These are phyloP conservation scores for Grammomys surdaster DNA, from an alignment of 2,113 vertebrate genomes.

Conservation along the genomic window DNA sequence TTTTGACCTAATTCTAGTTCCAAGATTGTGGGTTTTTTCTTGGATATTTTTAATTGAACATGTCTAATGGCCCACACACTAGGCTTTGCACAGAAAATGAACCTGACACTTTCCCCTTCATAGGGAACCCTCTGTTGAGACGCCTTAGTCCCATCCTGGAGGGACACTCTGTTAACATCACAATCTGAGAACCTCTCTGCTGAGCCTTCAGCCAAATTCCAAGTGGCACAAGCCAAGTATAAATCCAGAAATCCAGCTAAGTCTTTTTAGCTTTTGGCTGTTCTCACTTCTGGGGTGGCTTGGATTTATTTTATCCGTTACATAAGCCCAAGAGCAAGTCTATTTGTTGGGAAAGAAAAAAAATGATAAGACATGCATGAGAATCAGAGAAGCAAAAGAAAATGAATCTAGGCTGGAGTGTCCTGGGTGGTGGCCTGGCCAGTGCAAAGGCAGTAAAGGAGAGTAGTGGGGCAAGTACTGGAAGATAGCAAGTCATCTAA, in stretches of 20 bases:
- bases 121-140: not conserved
- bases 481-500: not conserved
- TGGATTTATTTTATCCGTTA: constrained; percentile 54
- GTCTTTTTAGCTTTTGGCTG: constrained; percentile 12
- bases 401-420: not conserved
- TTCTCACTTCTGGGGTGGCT: constrained; percentile 46
- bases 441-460: not conserved
- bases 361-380: not conserved
- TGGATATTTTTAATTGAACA: not conserved
- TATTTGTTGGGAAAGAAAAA: not conserved
- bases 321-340: not conserved
- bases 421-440: not conserved
- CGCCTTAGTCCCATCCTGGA: not conserved
- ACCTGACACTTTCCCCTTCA: not conserved
- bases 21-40: not conserved
- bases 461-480: not conserved
- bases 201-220: constrained; percentile 35
- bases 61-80: not conserved
- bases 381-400: not conserved
- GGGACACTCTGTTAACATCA: not conserved
- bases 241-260: constrained; percentile 40
- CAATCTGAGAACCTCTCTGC: constrained; percentile 29
- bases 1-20: constrained; percentile 26
- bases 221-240: not conserved
- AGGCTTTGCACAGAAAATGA: not conserved